Evolutionary conservation across 2,113 vertebrate species (phyloP).

Genomic region (Ictidomys tridecemlineatus): DNA sequence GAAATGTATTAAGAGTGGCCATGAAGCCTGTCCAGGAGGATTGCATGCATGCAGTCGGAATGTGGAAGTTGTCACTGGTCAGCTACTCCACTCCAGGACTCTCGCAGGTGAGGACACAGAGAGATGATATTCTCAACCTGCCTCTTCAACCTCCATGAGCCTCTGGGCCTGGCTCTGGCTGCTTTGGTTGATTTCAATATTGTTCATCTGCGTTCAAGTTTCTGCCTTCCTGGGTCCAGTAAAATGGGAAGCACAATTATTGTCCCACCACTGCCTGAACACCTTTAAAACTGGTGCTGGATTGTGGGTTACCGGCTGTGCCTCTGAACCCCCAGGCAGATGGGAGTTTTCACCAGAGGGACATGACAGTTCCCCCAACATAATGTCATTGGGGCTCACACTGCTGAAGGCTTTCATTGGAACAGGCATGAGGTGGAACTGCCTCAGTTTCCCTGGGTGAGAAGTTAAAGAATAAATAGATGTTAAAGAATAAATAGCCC

Average conservation of each 20-base stretch:
- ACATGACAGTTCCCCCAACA: not conserved
- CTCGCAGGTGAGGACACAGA: not conserved
- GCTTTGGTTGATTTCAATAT: not conserved
- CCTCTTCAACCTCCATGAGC: not conserved
- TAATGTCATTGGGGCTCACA: not conserved
- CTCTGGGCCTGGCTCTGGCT: not conserved
- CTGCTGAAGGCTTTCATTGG: not conserved
- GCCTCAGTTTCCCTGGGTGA: not conserved
- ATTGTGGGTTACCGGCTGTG: not conserved
- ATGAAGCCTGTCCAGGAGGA: not conserved
- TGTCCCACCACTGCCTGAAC: not conserved
- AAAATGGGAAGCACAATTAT: not conserved
- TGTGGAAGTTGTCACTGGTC: fast-evolving
- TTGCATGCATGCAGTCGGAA: not conserved
- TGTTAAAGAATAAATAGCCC: not conserved
- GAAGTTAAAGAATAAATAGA: not conserved
- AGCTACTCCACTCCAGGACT: not conserved
- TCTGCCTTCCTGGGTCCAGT: not conserved
- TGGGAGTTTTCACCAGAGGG: not conserved
- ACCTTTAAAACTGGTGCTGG: not conserved
- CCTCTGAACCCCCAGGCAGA: not conserved
- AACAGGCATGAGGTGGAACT: not conserved
- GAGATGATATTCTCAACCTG: not conserved
- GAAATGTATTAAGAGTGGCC: not conserved
- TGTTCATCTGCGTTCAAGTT: not conserved